These are phyloP conservation scores for Dendrocopos noguchii DNA, from an alignment of 2,113 vertebrate genomes.

Conservation along the genomic window DNA sequence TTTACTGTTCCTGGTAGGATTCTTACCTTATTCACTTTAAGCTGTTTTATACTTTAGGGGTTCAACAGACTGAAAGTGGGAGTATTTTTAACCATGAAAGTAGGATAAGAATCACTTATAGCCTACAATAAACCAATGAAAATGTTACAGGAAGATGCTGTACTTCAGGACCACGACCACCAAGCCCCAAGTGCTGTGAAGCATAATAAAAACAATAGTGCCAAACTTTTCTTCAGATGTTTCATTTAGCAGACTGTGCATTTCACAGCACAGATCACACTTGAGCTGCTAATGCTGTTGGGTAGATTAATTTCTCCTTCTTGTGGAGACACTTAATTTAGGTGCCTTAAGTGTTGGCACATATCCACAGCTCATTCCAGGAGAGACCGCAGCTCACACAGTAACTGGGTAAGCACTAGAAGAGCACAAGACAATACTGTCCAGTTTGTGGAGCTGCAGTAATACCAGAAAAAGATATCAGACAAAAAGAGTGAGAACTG, in stretches of 20 bases:
- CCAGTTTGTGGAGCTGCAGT: neutral
- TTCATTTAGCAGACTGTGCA: neutral
- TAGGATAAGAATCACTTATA: neutral
- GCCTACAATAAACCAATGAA: neutral
- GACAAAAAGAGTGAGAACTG: neutral
- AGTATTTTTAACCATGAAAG: neutral
- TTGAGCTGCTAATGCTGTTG: neutral
- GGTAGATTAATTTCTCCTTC: neutral
- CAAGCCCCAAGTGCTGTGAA: neutral
- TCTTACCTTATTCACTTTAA: neutral
- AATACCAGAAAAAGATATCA: neutral
- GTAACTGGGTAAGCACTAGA: neutral
- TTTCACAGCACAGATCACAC: neutral
- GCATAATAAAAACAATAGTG: neutral
- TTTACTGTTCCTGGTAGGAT: neutral
- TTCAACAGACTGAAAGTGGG: neutral
- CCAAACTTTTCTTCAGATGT: neutral
- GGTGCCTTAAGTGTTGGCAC: neutral
- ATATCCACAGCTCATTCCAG: neutral
- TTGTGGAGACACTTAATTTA: neutral
- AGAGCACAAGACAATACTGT: neutral
- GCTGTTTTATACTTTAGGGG: neutral
- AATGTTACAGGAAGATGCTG: neutral
- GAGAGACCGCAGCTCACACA: neutral
- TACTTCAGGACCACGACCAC: neutral